Evolutionary conservation across 2,888 invertebrate genomes (phyloP).

Genomic region (Cerceris rybyensis): DNA sequence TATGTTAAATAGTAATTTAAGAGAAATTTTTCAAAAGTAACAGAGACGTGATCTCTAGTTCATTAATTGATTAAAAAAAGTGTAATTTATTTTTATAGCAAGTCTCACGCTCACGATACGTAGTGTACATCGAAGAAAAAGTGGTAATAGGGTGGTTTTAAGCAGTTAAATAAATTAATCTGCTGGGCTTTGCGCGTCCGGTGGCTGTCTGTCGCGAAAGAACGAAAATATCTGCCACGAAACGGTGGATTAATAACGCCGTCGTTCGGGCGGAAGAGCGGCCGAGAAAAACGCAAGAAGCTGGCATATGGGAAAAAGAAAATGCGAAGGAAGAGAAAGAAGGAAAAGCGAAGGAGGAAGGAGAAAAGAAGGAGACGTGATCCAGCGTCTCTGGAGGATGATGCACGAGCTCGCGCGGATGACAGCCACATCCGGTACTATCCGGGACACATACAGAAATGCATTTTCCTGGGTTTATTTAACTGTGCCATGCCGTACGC

Average conservation of each 20-base stretch:
- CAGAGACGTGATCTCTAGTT: too few species aligned
- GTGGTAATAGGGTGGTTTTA: not conserved
- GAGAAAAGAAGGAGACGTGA: constrained; percentile 40
- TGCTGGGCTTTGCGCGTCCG: constrained; percentile 35
- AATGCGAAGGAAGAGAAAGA: not conserved
- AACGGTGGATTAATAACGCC: constrained; percentile 69
- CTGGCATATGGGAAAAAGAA: constrained; percentile 25
- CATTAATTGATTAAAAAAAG: too few species aligned
- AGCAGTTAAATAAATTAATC: constrained; percentile 52
- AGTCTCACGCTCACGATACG: too few species aligned
- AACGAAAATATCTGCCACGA: constrained; percentile 61
- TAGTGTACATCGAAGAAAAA: too few species aligned
- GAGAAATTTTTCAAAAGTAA: too few species aligned
- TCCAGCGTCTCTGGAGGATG: constrained; percentile 68
- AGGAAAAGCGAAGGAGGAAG: not conserved
- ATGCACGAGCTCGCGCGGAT: constrained; percentile 70
- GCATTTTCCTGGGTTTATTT: constrained; percentile 68
- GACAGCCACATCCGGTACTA: constrained; percentile 73
- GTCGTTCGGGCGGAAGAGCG: constrained; percentile 31
- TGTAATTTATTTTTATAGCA: too few species aligned
- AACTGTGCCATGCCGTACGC: constrained; percentile 55
- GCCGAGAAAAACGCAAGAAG: constrained; percentile 18
- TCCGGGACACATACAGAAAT: constrained; percentile 59
- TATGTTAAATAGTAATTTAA: too few species aligned
- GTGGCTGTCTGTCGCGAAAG: constrained; percentile 21